A percentile compares a stretch with the other conserved stretches of the same genome.
phyloP scores from a whole-genome alignment of 2,113 vertebrate genomes.

The Stomatorhinus ivindoensis region DNA sequence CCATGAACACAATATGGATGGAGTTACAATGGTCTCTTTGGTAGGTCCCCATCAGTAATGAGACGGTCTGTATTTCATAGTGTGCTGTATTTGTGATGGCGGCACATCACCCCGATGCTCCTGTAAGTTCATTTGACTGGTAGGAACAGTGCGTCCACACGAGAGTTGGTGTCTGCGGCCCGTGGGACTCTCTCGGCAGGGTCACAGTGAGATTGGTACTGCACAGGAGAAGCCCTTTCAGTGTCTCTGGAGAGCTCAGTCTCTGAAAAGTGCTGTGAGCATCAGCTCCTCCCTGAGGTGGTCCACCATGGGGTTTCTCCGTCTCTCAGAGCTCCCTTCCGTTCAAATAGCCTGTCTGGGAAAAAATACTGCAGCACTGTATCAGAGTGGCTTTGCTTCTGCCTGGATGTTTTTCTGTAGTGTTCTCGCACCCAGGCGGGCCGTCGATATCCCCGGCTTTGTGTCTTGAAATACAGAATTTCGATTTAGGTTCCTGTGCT shows the following conservation, averaged over 20 bases:
- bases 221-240: neutral
- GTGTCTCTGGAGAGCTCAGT: neutral
- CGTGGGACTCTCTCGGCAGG: neutral
- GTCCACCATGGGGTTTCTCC: neutral
- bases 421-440: neutral
- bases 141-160: neutral
- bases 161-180: neutral
- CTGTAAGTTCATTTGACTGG: neutral
- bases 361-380: neutral
- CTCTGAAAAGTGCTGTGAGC: neutral
- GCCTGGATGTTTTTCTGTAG: neutral
- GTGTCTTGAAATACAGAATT: neutral
- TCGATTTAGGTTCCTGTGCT: neutral
- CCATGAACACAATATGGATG: neutral
- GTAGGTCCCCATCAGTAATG: neutral
- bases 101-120: neutral
- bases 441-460: neutral
- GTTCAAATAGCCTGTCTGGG: neutral
- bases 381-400: neutral
- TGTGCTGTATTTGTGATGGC: neutral
- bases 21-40: neutral
- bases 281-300: neutral
- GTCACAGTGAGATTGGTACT: neutral
- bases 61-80: neutral
- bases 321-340: neutral